Evolutionary conservation across 2,888 invertebrate genomes (phyloP).

Genomic region (Tiphia femorata): DNA sequence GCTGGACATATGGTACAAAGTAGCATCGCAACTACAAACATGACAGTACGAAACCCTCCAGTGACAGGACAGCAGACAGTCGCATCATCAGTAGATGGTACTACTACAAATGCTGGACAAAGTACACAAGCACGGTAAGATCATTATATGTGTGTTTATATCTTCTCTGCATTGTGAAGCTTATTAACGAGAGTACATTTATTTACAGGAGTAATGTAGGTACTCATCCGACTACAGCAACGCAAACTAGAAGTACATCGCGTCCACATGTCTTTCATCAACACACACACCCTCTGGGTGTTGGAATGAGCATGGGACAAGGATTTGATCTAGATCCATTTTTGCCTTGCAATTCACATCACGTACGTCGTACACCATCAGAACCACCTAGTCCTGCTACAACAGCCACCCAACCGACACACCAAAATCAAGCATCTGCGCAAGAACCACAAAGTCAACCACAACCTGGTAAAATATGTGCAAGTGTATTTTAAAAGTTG

Average conservation of each 20-base stretch:
- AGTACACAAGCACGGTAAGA: constrained; percentile 64
- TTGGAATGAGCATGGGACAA: constrained; percentile 53
- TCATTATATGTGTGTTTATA: neutral
- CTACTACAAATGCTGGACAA: constrained; percentile 58
- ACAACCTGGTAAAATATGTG: constrained; percentile 43
- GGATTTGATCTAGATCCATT: constrained; percentile 74
- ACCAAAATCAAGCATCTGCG: constrained; percentile 70
- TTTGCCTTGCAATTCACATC: constrained; percentile 81
- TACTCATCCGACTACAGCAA: constrained; percentile 80
- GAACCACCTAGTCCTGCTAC: constrained; percentile 39
- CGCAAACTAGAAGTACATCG: constrained; percentile 78
- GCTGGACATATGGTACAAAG: constrained; percentile 69
- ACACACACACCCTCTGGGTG: constrained; percentile 72
- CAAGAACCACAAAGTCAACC: constrained; percentile 47
- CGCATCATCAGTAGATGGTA: constrained; percentile 49
- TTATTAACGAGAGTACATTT: no score
- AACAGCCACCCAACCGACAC: constrained; percentile 52
- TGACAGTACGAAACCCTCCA: constrained; percentile 35
- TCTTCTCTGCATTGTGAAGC: neutral
- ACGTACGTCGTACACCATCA: constrained; percentile 69
- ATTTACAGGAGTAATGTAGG: constrained; percentile 75
- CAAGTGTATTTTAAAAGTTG: neutral
- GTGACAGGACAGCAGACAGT: constrained; percentile 45
- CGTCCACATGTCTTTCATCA: constrained; percentile 78
- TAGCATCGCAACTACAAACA: constrained; percentile 35